A percentile compares a stretch with the other conserved stretches of the same genome.
These are phyloP conservation scores for Lamellibrachia satsuma DNA, from an alignment of 2,888 invertebrate species.

Conservation along the genomic window DNA sequence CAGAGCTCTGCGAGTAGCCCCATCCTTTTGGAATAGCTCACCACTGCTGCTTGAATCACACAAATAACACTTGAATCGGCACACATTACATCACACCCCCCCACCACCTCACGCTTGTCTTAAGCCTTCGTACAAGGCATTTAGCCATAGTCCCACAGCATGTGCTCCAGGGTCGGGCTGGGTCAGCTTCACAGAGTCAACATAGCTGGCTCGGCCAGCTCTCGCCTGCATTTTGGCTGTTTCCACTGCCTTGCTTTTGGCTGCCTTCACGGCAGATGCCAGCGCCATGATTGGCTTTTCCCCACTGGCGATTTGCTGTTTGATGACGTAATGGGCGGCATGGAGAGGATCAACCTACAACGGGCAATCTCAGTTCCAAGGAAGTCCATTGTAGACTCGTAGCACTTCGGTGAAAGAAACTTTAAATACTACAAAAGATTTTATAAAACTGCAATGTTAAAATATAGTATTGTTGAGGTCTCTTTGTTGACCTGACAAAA, in stretches of 20 bases:
- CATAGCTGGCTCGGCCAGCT: slow-evolving; percentile 80
- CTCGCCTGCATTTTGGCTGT: slow-evolving; percentile 68
- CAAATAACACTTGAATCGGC: no score
- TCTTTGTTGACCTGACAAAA: no score
- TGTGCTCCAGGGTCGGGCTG: slow-evolving; percentile 79
- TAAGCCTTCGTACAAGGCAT: slow-evolving; percentile 58
- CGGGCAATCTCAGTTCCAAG: background rate
- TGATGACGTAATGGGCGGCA: slow-evolving; percentile 33
- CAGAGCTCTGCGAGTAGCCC: no score
- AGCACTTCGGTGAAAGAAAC: background rate
- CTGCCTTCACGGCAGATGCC: slow-evolving; percentile 49
- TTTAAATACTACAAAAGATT: no score
- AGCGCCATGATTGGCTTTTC: slow-evolving; percentile 20
- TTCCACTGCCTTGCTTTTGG: slow-evolving; percentile 59
- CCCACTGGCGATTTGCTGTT: background rate
- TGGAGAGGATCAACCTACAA: slow-evolving; percentile 35
- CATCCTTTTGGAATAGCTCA: no score
- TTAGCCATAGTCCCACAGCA: slow-evolving; percentile 74
- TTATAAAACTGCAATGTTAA: no score
- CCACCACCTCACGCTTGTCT: background rate
- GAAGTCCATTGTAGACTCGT: background rate
- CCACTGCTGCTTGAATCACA: no score
- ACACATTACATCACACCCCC: no score
- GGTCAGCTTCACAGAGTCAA: slow-evolving; percentile 66
- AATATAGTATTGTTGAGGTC: no score